Evolutionary conservation across 2,797 vertebrate genomes (phyloP).

Genomic region (Schizopygopsis pylzovi): DNA sequence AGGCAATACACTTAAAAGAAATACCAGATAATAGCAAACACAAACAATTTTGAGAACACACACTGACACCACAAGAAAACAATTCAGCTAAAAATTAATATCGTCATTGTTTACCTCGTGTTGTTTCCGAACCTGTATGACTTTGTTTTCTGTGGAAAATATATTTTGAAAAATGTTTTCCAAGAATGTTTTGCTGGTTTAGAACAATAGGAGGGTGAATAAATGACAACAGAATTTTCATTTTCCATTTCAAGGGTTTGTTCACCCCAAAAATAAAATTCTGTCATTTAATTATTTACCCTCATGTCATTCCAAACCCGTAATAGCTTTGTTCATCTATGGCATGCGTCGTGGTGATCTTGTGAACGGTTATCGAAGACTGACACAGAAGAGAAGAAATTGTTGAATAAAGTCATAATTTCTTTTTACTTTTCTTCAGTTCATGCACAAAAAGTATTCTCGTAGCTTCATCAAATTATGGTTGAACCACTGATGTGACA

Average conservation of each 20-base stretch:
- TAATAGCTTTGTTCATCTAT: background rate
- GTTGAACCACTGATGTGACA: background rate
- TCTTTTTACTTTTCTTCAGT: background rate
- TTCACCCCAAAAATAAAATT: background rate
- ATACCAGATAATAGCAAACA: background rate
- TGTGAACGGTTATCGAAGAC: background rate
- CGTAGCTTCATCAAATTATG: background rate
- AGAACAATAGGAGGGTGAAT: background rate
- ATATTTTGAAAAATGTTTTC: background rate
- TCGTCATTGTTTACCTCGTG: background rate
- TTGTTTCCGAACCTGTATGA: background rate
- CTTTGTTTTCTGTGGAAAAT: background rate
- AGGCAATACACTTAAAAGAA: background rate
- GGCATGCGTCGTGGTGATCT: background rate
- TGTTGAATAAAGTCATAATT: background rate
- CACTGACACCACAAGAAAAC: constrained; percentile 74
- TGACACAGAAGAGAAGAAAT: background rate
- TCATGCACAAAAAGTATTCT: background rate
- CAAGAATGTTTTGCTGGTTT: background rate
- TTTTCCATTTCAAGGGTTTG: background rate
- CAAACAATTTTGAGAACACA: background rate
- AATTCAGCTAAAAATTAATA: background rate
- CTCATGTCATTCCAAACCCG: background rate
- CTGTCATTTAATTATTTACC: background rate
- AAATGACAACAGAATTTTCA: background rate